Evolutionary conservation across 2,888 invertebrate genomes (phyloP), one percentile per base, ranked within the genome.

Genomic region (Bombylius major): DNA sequence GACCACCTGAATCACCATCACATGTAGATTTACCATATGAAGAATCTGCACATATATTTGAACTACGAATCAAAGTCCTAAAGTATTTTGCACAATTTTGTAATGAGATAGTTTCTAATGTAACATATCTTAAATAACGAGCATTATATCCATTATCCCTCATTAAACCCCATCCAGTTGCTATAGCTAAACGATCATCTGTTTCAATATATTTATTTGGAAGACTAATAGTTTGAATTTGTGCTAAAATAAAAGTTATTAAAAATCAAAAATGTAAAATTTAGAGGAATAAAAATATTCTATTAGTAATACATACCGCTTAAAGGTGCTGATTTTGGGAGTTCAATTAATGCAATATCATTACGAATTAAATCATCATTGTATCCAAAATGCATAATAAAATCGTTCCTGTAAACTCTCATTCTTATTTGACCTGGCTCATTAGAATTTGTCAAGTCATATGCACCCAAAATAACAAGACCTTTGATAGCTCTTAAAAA

Each of bases 1-100:
- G 55, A 31, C 51, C 55, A 23, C 55, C 55, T 5, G 51, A 51
- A 51, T 55, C 55, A 12, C 55, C 51, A 1, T 45, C 23, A 33
- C 55, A 55, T 4, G n/a, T 33, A 11, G 47, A 44, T 14, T 14
- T 32, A 3, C 44, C 47, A 5, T 31, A 13, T 13, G 33, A 36
- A 8, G 48, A 39, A 23, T 47, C 23, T 7, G 51, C 48, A 31
- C 55, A 55, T 5, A 55, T 51, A 31, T 49, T 50, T 12, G 45
- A 12, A 6, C 6, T 42, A 5, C 34, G 23, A 47, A 39, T 14
- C 4, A 11, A 42, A 1, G 2, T 4, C 11, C 39, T 6, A 11
- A 11, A 11, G 3, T 42, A 42, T 1, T 11, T 1, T 42, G 2
- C 4, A 42, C 39, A 42, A 7, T 6, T 11, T 42, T 11, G 11